These are phyloP conservation scores for Pocillopora meandrina DNA, from an alignment of 92 coral and sea anemone species.

Conservation along the genomic window DNA sequence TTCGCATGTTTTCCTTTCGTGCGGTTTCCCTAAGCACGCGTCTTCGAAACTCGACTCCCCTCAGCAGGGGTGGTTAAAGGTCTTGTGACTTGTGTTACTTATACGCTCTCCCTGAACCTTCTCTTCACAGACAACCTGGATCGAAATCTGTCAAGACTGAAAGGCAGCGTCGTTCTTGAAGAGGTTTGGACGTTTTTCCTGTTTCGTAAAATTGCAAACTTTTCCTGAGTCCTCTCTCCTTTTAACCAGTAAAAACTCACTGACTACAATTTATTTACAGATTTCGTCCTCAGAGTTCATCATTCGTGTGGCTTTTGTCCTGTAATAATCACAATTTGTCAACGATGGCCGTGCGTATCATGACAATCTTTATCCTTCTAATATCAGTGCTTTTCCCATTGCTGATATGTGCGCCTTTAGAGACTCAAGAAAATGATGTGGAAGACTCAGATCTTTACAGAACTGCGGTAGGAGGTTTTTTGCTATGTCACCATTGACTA, in stretches of 20 bases:
- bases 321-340: background rate
- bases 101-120: background rate
- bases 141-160: slow-evolving; percentile 31
- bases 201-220: background rate
- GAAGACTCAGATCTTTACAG: slow-evolving; percentile 44
- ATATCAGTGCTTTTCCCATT: slow-evolving; percentile 17
- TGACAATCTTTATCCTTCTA: background rate
- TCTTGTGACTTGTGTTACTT: background rate
- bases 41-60: slow-evolving; percentile 29
- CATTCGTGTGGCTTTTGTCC: background rate
- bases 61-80: background rate
- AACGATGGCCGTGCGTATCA: background rate
- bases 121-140: background rate
- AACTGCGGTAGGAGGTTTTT: slow-evolving; percentile 30
- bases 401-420: slow-evolving; percentile 29
- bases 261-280: background rate
- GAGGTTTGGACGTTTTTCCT: slow-evolving; percentile 10
- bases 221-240: background rate
- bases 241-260: background rate
- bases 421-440: background rate
- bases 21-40: background rate
- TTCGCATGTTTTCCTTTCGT: background rate
- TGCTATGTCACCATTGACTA: too few relatives aligned
- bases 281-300: background rate
- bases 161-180: slow-evolving; percentile 4